phyloP scores from a whole-genome alignment of 2,888 invertebrate genomes.

The Diplolepis rosae region DNA sequence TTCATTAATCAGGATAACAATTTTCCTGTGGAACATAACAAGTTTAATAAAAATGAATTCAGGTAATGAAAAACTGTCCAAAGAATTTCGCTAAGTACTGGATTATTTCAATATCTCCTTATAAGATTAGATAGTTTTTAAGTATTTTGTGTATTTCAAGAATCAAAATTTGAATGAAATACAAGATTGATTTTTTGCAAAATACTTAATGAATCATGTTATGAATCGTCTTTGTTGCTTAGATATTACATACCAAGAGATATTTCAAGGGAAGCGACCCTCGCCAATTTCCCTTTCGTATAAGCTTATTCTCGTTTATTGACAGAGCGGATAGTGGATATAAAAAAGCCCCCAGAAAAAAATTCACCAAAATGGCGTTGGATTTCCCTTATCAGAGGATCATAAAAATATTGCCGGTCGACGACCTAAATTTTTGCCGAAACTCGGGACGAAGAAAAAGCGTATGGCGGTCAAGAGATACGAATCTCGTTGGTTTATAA shows the following conservation, averaged over 20 bases:
- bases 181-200: not conserved
- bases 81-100: not conserved
- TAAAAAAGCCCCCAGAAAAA: slow-evolving; percentile 37
- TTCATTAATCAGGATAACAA: slow-evolving; percentile 8
- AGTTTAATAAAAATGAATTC: not conserved
- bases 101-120: not conserved
- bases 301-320: slow-evolving; percentile 32
- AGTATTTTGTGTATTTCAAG: too few relatives aligned
- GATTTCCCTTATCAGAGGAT: slow-evolving; percentile 52
- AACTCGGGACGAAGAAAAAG: slow-evolving; percentile 42
- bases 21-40: not conserved
- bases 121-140: too few relatives aligned
- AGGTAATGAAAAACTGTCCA: not conserved
- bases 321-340: slow-evolving; percentile 38
- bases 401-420: slow-evolving; percentile 57
- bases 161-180: not conserved
- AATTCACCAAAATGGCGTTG: slow-evolving; percentile 4
- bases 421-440: slow-evolving; percentile 41
- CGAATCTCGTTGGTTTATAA: slow-evolving; percentile 57
- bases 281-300: slow-evolving; percentile 31
- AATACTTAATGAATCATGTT: not conserved
- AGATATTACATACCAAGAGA: slow-evolving; percentile 30
- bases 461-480: slow-evolving; percentile 51
- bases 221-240: slow-evolving; percentile 7
- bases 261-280: slow-evolving; percentile 25